Evolutionary conservation across 53 echinoderm and acorn worm genomes (phyloP).

Genomic region (Pentamera pediparva): DNA sequence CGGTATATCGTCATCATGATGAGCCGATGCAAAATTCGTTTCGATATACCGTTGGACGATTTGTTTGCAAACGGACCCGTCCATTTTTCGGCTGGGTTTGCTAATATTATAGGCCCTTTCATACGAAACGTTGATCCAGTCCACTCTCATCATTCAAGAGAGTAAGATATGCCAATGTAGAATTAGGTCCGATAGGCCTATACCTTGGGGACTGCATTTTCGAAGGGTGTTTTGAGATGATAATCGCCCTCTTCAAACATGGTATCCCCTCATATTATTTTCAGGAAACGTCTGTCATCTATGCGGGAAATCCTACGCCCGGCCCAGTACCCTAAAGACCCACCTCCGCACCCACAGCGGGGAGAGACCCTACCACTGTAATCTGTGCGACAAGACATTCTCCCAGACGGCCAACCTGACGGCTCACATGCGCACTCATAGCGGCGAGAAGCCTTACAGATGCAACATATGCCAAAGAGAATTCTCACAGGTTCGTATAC

Average conservation of each 20-base stretch:
- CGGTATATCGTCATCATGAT: no score
- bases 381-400: constrained; percentile 70
- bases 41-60: no score
- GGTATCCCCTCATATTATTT: no score
- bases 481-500: constrained; percentile 69
- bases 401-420: constrained; percentile 86
- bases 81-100: no score
- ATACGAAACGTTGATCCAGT: no score
- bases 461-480: constrained; percentile 70
- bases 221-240: neutral
- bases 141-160: no score
- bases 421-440: constrained; percentile 86
- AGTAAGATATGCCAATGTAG: no score
- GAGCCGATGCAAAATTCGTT: no score
- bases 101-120: no score
- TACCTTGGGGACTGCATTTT: no score
- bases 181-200: no score
- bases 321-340: constrained; percentile 79
- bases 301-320: constrained; percentile 79
- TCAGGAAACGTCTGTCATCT: constrained; percentile 77
- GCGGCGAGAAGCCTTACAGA: constrained; percentile 83
- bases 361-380: constrained; percentile 77
- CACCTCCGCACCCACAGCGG: constrained; percentile 81
- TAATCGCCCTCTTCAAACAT: neutral
- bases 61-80: no score